Percentiles rank a stretch among this genome's conserved stretches.
phyloP scores from a whole-genome alignment of 2,113 vertebrate species.

The Hippopotamus amphibius region DNA sequence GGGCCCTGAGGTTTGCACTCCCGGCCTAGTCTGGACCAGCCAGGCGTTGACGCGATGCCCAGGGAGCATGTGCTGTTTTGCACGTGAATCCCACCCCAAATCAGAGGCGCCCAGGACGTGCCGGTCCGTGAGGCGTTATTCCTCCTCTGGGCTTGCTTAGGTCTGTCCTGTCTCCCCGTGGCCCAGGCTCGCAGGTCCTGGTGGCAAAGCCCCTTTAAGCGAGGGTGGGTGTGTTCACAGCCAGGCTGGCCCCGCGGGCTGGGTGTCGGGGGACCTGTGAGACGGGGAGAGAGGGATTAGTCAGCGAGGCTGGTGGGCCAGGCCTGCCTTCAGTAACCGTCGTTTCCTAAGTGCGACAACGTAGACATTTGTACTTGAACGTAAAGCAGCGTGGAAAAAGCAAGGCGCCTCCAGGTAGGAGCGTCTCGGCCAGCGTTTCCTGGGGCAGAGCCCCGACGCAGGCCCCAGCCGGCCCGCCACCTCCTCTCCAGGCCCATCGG shows the following conservation, averaged over 20 bases:
- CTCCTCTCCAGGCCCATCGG: accelerated
- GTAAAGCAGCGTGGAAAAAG: not conserved
- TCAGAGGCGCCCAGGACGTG: not conserved
- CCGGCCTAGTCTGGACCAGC: accelerated
- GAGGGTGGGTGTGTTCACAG: not conserved
- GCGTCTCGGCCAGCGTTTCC: accelerated
- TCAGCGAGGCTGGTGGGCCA: not conserved
- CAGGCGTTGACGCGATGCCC: accelerated
- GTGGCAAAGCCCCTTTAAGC: not conserved
- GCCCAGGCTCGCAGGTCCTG: not conserved
- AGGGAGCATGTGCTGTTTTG: too few species aligned
- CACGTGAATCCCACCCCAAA: not conserved
- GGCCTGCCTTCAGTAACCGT: too few species aligned
- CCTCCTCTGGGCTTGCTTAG: not conserved
- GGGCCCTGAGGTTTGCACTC: not conserved
- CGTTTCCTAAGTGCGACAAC: not conserved
- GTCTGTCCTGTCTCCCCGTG: not conserved
- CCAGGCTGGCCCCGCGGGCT: accelerated
- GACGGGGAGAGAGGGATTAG: not conserved
- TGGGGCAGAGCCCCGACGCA: accelerated
- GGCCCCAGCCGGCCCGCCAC: too few species aligned
- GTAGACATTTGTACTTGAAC: accelerated
- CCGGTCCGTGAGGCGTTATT: accelerated
- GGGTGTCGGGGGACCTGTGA: not conserved
- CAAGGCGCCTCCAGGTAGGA: not conserved